Conservation (phyloP, 2,113 vertebrate species). For the Tachuris rubrigastra region DNA sequence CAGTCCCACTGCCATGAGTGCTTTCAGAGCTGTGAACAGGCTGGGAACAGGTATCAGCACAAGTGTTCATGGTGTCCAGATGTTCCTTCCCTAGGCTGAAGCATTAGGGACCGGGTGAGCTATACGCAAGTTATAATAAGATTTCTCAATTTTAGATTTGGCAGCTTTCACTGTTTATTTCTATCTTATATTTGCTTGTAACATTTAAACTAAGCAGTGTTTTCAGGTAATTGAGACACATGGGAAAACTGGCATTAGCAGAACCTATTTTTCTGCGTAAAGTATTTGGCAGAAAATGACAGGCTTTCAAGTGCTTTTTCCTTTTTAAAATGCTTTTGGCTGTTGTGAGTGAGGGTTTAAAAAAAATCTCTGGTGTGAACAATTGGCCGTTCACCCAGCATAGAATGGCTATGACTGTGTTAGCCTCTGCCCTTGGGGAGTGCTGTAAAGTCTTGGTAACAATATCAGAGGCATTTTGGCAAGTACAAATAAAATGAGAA, state of each 20-base stretch:
- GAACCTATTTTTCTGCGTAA: slow-evolving; percentile 30
- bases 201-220: slow-evolving; percentile 9
- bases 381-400: not conserved
- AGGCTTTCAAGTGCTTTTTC: not conserved
- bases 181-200: not conserved
- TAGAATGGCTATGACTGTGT: not conserved
- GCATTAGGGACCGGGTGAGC: not conserved
- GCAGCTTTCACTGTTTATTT: not conserved
- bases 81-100: not conserved
- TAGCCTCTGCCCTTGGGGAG: not conserved
- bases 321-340: slow-evolving; percentile 8
- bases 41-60: not conserved
- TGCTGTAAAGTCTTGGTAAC: not conserved
- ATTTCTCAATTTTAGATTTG: slow-evolving; percentile 14
- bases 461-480: not conserved
- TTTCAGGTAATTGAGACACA: slow-evolving; percentile 58
- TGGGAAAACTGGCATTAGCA: slow-evolving; percentile 41
- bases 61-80: not conserved
- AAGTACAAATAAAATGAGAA: not conserved
- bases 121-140: not conserved
- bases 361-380: slow-evolving; percentile 1
- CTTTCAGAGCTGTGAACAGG: not conserved
- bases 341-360: slow-evolving; percentile 22
- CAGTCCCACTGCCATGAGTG: not conserved
- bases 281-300: slow-evolving; percentile 22